A percentile compares a stretch with the other conserved stretches of the same genome.
These are phyloP conservation scores for Ips typographus DNA, from an alignment of 1,140 invertebrate genomes.

Conservation along the genomic window DNA sequence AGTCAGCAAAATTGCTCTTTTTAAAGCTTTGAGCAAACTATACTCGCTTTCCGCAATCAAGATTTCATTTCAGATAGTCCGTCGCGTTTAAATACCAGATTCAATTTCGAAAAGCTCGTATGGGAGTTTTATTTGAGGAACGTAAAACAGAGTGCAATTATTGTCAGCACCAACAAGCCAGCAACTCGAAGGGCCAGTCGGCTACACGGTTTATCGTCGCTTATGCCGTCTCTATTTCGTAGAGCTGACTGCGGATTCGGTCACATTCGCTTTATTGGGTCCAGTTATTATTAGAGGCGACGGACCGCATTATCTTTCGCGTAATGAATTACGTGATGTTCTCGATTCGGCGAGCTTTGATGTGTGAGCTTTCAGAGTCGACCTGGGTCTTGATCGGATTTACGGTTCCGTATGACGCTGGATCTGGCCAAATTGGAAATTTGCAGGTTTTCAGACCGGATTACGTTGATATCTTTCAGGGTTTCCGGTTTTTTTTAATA, in stretches of 20 bases:
- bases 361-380: constrained; percentile 21
- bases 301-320: constrained; percentile 20
- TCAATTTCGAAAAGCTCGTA: too few relatives aligned
- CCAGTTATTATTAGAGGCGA: constrained; percentile 28
- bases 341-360: constrained; percentile 27
- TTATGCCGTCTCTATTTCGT: background rate
- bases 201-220: background rate
- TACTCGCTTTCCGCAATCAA: too few relatives aligned
- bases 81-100: too few relatives aligned
- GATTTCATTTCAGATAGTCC: too few relatives aligned
- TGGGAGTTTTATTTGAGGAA: too few relatives aligned
- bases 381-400: background rate
- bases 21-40: too few relatives aligned
- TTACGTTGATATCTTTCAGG: too few relatives aligned
- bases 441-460: background rate
- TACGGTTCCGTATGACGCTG: constrained; percentile 1
- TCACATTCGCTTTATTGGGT: constrained; percentile 25
- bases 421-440: constrained; percentile 5
- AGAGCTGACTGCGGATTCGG: constrained; percentile 6
- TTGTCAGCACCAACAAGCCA: too few relatives aligned
- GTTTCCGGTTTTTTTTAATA: too few relatives aligned
- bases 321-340: constrained; percentile 28
- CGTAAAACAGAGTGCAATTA: too few relatives aligned
- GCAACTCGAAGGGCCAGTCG: too few relatives aligned
- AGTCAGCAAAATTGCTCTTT: too few relatives aligned